Base-by-base conservation (phyloP, 2,888 invertebrate species). In the Hesperia comma region DNA sequence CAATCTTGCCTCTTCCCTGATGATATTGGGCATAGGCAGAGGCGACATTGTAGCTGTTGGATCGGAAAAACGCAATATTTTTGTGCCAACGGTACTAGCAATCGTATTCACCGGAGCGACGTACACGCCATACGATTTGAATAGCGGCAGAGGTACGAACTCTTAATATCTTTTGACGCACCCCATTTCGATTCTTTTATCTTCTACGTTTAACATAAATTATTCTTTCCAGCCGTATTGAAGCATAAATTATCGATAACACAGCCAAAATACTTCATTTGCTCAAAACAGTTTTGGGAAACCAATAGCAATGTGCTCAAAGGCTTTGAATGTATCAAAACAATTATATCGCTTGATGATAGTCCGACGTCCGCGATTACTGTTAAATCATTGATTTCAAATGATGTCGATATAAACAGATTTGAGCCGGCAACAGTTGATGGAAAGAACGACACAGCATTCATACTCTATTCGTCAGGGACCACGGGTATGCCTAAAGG, bases 401-500 rank as follows among this genome's bases (percentile, higher is more conserved):
- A 75, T 74, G 68, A 76, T 67, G 72, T 78, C 68, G 79, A 86
- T 77, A 69, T 81, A 68, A 66, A 81, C 68, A 78, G 76, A 57
- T 88, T 86, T 73, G 83, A 91, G 60, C 94, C 94, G 40, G 74
- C 79, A 61, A 74, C 83, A 17, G 87, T 95, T n/a, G 94, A 79
- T 63, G 88, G 87, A 67, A 82, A 85, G 63, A 78, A 70, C 32
- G 87, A 88, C 71, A 76, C 77, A 1, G 86, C 84, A 0, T 74
- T 83, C 21, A 87, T 95, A 76, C 89, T 95, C 68, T 95, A 94
- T 82, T 96, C 95, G 41, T 95, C 95, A 66, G 96, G 96, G 55
- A 96, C 96, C 0, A 94, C 94, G 15, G 96, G 96, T 0, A 82
- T 95, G 75, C 94, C 95, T 0, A 95, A 95, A 83, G 95, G 95